Evolutionary conservation across 1,140 invertebrate species (phyloP).

Genomic region (Helicorthomorpha holstii): DNA sequence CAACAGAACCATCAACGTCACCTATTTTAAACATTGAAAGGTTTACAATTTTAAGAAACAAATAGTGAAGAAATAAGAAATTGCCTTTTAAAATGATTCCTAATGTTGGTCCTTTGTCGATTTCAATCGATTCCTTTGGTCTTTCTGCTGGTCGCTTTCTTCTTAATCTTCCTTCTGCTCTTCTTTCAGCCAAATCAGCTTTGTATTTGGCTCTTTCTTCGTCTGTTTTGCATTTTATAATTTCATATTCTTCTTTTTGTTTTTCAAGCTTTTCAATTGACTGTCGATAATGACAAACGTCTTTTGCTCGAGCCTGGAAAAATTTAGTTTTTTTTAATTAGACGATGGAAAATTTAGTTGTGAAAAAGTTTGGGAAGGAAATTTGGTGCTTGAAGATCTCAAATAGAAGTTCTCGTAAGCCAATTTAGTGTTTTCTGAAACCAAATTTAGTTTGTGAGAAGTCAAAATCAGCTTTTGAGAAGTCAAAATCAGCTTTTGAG

Average conservation of each 20-base stretch:
- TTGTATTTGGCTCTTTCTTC: conserved; percentile 50
- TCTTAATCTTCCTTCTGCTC: conserved; percentile 33
- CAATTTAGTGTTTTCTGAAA: too few relatives aligned
- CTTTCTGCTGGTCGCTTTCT: conserved; percentile 30
- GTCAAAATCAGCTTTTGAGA: too few relatives aligned
- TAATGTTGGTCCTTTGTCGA: conserved; percentile 23
- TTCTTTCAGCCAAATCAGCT: conserved; percentile 38
- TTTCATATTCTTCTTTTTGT: conserved; percentile 37
- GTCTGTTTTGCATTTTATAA: conserved; percentile 45
- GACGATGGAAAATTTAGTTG: too few relatives aligned
- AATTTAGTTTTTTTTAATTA: conserved; percentile 3
- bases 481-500: too few relatives aligned
- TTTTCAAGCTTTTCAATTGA: conserved; percentile 38
- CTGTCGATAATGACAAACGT: conserved; percentile 47
- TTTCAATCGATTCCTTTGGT: conserved; percentile 35
- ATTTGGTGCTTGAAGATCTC: too few relatives aligned
- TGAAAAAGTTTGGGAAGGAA: too few relatives aligned
- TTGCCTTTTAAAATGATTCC: conserved; percentile 20
- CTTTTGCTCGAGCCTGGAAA: conserved; percentile 42
- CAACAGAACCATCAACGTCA: conserved; percentile 78
- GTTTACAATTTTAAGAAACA: neutral
- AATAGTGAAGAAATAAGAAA: neutral
- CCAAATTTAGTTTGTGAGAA: too few relatives aligned
- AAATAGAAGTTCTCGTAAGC: too few relatives aligned
- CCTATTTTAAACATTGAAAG: conserved; percentile 15